A percentile compares a stretch with the other conserved stretches of the same genome.
phyloP scores from a whole-genome alignment of 2,888 invertebrate species.

The Microdon myrmicae region DNA sequence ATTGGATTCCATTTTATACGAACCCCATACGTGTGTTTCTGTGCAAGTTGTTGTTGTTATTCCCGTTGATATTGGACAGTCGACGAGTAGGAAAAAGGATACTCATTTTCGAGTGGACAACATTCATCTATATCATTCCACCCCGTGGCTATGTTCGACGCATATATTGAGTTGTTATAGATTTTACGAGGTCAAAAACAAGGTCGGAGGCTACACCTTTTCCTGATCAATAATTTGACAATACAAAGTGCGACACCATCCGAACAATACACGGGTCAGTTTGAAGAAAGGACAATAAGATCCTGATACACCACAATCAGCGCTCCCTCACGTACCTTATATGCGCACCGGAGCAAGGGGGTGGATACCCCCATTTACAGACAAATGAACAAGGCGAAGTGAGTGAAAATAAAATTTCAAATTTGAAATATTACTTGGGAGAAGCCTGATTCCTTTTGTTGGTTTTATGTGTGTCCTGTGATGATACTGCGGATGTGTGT shows the following conservation, averaged over 20 bases:
- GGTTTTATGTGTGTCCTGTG: conserved; percentile 13
- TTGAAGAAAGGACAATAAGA: conserved; percentile 21
- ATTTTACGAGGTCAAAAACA: conserved; percentile 49
- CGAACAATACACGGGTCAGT: conserved; percentile 35
- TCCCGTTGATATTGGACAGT: no score
- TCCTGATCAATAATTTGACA: conserved; percentile 52
- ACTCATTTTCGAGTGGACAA: conserved; percentile 37
- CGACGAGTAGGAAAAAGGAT: conserved; percentile 47
- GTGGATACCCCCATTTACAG: conserved; percentile 35
- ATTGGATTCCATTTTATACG: conserved; percentile 61
- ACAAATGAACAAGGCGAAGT: conserved; percentile 39
- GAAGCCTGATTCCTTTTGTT: conserved; percentile 27
- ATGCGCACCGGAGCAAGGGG: conserved; percentile 11
- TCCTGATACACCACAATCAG: conserved; percentile 20
- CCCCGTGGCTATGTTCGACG: conserved; percentile 29
- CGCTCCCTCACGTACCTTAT: no score
- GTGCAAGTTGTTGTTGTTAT: conserved; percentile 35
- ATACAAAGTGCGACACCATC: conserved; percentile 48
- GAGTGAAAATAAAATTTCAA: conserved; percentile 49
- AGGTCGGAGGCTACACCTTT: conserved; percentile 52
- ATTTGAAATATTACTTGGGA: conserved; percentile 48
- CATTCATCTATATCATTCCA: conserved; percentile 25
- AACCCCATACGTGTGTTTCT: conserved; percentile 15
- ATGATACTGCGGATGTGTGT: conserved; percentile 16
- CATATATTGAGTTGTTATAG: conserved; percentile 49